Evolutionary conservation across 2,113 vertebrate species (phyloP), one percentile per base, ranked within the genome.

Genomic region (Charina bottae): DNA sequence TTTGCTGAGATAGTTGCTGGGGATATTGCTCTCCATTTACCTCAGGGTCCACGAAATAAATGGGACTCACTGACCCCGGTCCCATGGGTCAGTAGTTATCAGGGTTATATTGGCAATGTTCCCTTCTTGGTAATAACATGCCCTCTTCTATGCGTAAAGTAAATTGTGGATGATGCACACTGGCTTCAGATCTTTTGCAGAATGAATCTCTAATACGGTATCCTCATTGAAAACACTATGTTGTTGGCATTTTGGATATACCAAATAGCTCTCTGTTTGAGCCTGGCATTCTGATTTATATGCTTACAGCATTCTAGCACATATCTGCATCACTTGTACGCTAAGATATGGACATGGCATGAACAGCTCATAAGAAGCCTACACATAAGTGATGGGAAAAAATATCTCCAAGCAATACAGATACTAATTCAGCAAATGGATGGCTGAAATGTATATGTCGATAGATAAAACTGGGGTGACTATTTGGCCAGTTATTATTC

Each of bases 321-420:
- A 37, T 23, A 83, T 55, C 28, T 46, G 91, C 85, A n/a, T 90
- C 91, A 93, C 24, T 93, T 91, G 24, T 89, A 93, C 53, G 54
- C 64, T 72, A 85, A 58, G 89, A 42, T n/a, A 88, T 46, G 83
- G 89, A 90, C 17, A 6, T 49, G 49, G 19, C 62, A 1, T 64
- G 89, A 84, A 10, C 10, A 62, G 56, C 55, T 92, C 83, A 54
- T 87, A 37, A 55, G 54, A 92, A 15, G n/a, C 64, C 84, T 91
- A 86, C 92, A 83, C 53, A n/a, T 1, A 93, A 90, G 83, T 56
- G 83, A 3, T 56, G 85, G 62, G 19, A 90, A 92, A 83, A 11
- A 37, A 78, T 78, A 78, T 78, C 2, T 78, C 33, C 72, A 95
- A 88, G 84, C 42, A 28, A 78, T 17, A 4, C 83, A 90, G 8